A percentile compares a stretch with the other conserved stretches of the same genome.
Conservation (phyloP, 2,797 vertebrate genomes). For the Pipistrellus pygmaeus region DNA sequence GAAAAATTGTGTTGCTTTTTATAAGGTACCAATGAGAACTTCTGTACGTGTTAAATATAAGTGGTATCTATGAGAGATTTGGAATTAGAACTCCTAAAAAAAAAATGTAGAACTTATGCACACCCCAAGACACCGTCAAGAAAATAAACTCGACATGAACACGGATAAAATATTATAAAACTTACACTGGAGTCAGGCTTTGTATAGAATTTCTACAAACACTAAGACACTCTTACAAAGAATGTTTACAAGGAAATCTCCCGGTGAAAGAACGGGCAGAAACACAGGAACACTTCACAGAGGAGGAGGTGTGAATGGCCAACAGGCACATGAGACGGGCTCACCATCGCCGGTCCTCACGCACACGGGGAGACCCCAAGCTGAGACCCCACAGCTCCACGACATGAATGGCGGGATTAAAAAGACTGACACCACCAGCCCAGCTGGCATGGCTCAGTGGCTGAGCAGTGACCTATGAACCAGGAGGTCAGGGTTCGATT, state of each 20-base stretch:
- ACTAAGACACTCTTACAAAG: too few species aligned
- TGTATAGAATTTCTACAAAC: too few species aligned
- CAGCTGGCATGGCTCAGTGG: too few species aligned
- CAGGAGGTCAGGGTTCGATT: too few species aligned
- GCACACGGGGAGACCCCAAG: too few species aligned
- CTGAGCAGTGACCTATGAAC: too few species aligned
- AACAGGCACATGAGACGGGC: background rate
- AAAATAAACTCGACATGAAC: too few species aligned
- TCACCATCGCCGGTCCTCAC: fast-evolving
- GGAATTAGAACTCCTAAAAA: background rate
- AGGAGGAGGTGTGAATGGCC: background rate
- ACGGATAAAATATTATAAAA: too few species aligned
- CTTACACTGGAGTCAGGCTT: too few species aligned
- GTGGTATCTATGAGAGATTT: background rate
- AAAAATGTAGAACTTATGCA: too few species aligned
- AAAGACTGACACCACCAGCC: background rate
- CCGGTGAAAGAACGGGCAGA: background rate
- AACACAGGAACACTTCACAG: background rate
- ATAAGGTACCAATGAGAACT: background rate
- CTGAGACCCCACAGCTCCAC: too few species aligned
- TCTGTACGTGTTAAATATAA: background rate
- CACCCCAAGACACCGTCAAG: too few species aligned
- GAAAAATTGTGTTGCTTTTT: background rate
- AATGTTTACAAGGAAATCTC: background rate
- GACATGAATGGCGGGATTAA: background rate